Percentiles rank a stretch among this genome's conserved stretches.
Evolutionary conservation across 2,888 invertebrate species (phyloP).

Genomic region (Hemithea aestivaria): DNA sequence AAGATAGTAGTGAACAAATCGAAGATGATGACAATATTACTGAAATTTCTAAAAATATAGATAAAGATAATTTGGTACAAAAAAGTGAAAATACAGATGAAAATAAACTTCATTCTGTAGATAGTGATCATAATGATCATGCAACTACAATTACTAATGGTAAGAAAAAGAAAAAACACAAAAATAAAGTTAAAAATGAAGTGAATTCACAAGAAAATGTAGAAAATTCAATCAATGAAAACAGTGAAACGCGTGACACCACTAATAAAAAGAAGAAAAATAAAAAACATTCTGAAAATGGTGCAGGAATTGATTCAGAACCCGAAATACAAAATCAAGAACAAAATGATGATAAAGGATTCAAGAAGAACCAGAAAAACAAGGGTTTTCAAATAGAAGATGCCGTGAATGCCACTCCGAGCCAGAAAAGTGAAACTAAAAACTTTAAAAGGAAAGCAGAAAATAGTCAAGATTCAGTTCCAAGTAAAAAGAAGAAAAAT

Average conservation of each 20-base stretch:
- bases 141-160: constrained; percentile 1
- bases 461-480: constrained; percentile 21
- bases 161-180: constrained; percentile 27
- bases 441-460: constrained; percentile 30
- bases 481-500: constrained; percentile 36
- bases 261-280: constrained; percentile 21
- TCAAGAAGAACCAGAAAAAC: constrained; percentile 39
- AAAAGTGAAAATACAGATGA: constrained; percentile 19
- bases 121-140: constrained; percentile 5
- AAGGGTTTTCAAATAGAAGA: constrained; percentile 42
- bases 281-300: constrained; percentile 8
- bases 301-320: constrained; percentile 6
- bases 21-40: constrained; percentile 1
- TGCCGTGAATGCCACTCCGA: constrained; percentile 37
- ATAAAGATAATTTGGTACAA: constrained; percentile 26
- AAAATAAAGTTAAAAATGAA: constrained; percentile 8
- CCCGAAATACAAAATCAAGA: background rate
- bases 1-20: constrained; percentile 21
- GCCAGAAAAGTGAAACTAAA: constrained; percentile 32
- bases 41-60: constrained; percentile 18
- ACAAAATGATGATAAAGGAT: constrained; percentile 3
- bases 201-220: too few species aligned
- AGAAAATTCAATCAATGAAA: background rate
- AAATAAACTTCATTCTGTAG: constrained; percentile 16
- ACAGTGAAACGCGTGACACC: constrained; percentile 20